Evolutionary conservation across 2,888 invertebrate genomes (phyloP), one percentile per base, ranked within the genome.

Genomic region (Diploptera punctata): DNA sequence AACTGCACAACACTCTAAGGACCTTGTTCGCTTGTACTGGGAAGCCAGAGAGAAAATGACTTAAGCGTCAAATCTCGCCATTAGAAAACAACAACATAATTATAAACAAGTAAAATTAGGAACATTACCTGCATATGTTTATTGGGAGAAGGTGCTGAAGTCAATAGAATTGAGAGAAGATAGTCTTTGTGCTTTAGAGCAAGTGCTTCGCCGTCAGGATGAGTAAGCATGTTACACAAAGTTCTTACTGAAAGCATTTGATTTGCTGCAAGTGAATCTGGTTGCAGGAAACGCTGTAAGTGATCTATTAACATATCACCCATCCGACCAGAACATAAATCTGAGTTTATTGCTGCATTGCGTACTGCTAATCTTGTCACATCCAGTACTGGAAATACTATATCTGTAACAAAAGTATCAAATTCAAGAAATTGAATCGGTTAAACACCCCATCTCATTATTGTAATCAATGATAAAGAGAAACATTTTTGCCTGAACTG

Each of bases 301-400:
- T 77, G 74, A 3, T 70, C 61, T 49, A 78, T 73, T 19, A 80
- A 79, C 70, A 78, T 84, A 82, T 86, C 79, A 81, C 86, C 78
- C 76, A 78, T 76, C 43, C 81, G 80, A 69, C 82, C 80, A 69
- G 81, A 79, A 79, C 87, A 85, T 62, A 91, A 81, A 60, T 83
- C 77, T 5, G 83, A 80, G 76, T 89, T 89, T 5, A 93, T 86
- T 3, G 87, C 84, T 78, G 88, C 87, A 76, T 90, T 90, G 60
- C 94, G 88, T 47, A 97, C 88, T 0, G 94, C 93, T 79, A 98
- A 84, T 76, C 98, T 88, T 16, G 95, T 87, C 4, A 98, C 85
- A 80, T 99, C 98, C 77, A 99, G 83, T 4, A 92, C 93, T 0
- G 98, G 98, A 80, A 97, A 97, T 1, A 97, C 86, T 75, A 91